Evolutionary conservation across 1,140 invertebrate genomes (phyloP).

Genomic region (Teleogryllus occipitalis): DNA sequence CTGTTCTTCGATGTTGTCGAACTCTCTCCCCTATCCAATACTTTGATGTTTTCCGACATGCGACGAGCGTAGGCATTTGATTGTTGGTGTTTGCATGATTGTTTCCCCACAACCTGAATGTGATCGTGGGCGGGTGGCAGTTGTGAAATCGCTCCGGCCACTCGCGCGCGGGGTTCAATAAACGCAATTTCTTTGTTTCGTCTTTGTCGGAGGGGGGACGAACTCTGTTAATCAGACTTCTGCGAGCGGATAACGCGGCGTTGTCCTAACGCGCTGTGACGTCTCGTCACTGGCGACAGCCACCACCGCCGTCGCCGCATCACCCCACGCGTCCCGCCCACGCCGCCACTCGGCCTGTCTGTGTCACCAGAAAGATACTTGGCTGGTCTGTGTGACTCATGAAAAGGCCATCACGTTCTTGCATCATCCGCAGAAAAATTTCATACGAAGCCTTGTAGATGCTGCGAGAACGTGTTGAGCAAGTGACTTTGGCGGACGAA

Average conservation of each 20-base stretch:
- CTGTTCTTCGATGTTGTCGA: too few relatives aligned
- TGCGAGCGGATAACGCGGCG: not conserved
- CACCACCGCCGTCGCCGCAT: not conserved
- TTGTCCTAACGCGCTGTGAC: not conserved
- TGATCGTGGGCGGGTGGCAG: too few relatives aligned
- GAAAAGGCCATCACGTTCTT: not conserved
- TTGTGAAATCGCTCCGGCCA: too few relatives aligned
- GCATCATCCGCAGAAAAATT: not conserved
- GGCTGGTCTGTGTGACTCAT: not conserved
- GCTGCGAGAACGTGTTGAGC: not conserved
- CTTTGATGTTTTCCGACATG: too few relatives aligned
- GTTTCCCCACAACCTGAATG: too few relatives aligned
- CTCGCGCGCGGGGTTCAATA: too few relatives aligned
- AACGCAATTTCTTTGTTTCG: too few relatives aligned
- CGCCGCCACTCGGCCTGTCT: not conserved
- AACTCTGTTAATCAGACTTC: not conserved
- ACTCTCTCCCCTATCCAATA: too few relatives aligned
- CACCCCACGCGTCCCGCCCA: not conserved
- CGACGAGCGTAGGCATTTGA: too few relatives aligned
- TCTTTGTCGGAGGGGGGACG: too few relatives aligned
- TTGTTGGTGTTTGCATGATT: too few relatives aligned
- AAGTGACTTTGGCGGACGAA: not conserved
- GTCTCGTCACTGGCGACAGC: not conserved
- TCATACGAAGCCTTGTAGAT: not conserved
- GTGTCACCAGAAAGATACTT: not conserved